phyloP scores from a whole-genome alignment of 1,140 invertebrate species.

The Polyergus mexicanus region DNA sequence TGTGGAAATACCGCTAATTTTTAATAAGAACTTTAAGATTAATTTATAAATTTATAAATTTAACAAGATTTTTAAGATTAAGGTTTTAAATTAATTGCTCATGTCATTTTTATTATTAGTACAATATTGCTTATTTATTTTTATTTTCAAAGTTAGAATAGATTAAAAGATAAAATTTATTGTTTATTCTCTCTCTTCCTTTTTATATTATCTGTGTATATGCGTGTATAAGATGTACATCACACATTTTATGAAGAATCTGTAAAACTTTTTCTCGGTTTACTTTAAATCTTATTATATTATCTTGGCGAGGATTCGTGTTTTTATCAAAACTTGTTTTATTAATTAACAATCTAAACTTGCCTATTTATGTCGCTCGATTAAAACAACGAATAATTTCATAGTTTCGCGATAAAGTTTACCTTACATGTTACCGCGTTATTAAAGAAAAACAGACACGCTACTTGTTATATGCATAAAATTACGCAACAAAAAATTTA shows the following conservation, averaged over 20 bases:
- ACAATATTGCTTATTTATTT: neutral
- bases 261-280: neutral
- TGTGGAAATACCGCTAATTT: neutral
- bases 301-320: neutral
- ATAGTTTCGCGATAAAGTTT: conserved; percentile 9
- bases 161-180: neutral
- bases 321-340: neutral
- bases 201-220: no score
- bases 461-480: neutral
- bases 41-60: no score
- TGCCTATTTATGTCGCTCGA: neutral
- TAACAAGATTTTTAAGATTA: neutral
- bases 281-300: neutral
- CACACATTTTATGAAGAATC: neutral
- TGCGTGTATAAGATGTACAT: no score
- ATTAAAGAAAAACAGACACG: conserved; percentile 3
- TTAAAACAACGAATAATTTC: conserved; percentile 23
- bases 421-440: neutral
- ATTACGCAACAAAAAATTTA: neutral
- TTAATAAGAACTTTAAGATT: neutral
- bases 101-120: no score
- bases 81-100: neutral
- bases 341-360: conserved; percentile 26
- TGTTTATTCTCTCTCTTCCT: neutral
- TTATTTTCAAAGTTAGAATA: neutral